Percentiles rank a stretch among this genome's conserved stretches.
phyloP scores from a whole-genome alignment of 2,797 vertebrate species.

The Eupleurogrammus muticus region DNA sequence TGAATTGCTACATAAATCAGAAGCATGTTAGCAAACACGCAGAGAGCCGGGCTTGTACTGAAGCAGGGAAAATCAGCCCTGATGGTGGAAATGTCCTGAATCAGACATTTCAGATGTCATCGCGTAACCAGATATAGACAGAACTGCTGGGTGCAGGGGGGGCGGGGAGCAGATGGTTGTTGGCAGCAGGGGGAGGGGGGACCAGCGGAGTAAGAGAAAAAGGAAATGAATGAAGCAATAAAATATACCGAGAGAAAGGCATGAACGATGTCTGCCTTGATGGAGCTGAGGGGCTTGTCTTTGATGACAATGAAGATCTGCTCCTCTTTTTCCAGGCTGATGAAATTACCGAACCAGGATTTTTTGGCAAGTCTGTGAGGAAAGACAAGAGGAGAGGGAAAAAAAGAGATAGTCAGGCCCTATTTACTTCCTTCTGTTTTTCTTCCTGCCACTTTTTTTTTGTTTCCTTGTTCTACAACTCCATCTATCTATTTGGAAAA shows the following conservation, averaged over 20 bases:
- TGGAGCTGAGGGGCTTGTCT: slow-evolving; percentile 98
- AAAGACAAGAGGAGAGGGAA: background rate
- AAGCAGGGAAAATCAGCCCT: slow-evolving; percentile 37
- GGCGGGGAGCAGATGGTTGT: background rate
- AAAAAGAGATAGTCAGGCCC: background rate
- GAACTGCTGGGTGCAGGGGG: background rate
- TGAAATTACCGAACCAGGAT: slow-evolving; percentile 99
- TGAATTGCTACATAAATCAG: slow-evolving; percentile 74
- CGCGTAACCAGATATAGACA: slow-evolving; percentile 12
- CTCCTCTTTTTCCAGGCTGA: slow-evolving; percentile 98
- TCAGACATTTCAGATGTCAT: slow-evolving; percentile 10
- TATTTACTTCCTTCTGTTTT: background rate
- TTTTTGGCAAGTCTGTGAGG: slow-evolving; percentile 96
- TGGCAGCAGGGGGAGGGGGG: background rate
- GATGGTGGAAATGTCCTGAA: slow-evolving; percentile 12
- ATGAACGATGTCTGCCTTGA: slow-evolving; percentile 98
- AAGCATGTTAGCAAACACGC: slow-evolving; percentile 59
- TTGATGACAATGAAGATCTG: slow-evolving; percentile 99
- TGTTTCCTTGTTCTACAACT: slow-evolving; percentile 7
- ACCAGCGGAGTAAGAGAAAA: background rate
- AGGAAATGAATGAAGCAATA: background rate
- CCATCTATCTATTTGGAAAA: slow-evolving; percentile 16
- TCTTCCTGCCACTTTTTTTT: background rate
- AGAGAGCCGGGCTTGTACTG: slow-evolving; percentile 17
- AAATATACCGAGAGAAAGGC: slow-evolving; percentile 94